Evolutionary conservation across 2,888 invertebrate genomes (phyloP), one percentile per base, ranked within the genome.

Genomic region (Xestia xanthographa): DNA sequence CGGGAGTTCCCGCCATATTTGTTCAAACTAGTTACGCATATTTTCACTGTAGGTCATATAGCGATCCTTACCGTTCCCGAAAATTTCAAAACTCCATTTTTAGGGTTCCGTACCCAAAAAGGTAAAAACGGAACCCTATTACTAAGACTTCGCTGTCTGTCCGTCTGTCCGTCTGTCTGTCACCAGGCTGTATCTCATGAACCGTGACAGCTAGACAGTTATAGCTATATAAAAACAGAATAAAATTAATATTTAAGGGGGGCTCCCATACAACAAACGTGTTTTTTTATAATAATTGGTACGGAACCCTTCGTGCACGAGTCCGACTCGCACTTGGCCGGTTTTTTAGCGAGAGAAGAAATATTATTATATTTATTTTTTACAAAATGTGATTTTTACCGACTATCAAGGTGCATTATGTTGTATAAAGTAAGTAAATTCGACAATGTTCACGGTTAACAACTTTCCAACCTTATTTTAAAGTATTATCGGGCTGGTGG

Each of bases 1-100:
- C 65, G 6, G n/a, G 26, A 45, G 3, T 17, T 65, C 12, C 2
- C 41, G 38, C 58, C 14, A 3, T 45, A 50, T 71, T 67, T 77
- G 75, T 77, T 60, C n/a, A 63, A 56, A 71, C 20, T 14, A 26
- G 66, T 71, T n/a, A 38, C 38, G 43, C 26, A 65, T 65, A 67
- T 80, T 71, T 83, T 60, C 26, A 26, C 43, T 29, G 34, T 26
- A 11, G 38, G 14, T 34, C 29, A 14, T 26, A 58, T 41, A 43
- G n/a, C n/a, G n/a, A n/a, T n/a, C n/a, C n/a, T n/a, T n/a, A 9
- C 43, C n/a, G 12, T 48, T 29, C 14, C 72, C 60, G 56, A 66
- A 78, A 45, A 66, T 56, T 48, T 22, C 5, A n/a, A 71, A 68
- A 68, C 41, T 29, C 45, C 1, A 45, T 53, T 77, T n/a, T n/a